Evolutionary conservation across 2,113 vertebrate species (phyloP).

Genomic region (Plotosus lineatus): DNA sequence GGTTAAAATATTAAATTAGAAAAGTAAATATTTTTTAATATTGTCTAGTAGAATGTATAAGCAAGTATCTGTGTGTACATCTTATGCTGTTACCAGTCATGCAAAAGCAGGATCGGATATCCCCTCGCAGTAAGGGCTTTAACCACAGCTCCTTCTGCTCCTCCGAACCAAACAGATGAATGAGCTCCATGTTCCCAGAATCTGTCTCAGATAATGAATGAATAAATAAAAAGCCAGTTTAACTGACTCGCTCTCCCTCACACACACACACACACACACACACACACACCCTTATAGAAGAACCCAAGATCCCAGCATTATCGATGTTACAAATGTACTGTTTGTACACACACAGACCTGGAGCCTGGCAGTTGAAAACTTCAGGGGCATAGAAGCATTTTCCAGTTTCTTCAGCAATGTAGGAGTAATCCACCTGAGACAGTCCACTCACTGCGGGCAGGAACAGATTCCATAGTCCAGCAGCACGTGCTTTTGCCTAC

Average conservation of each 20-base stretch:
- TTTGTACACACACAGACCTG: slow-evolving; percentile 66
- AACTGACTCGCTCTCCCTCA: background rate
- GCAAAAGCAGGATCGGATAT: slow-evolving; percentile 90
- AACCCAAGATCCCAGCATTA: background rate
- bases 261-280: background rate
- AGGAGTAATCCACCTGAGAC: slow-evolving; percentile 87
- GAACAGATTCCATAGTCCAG: slow-evolving; percentile 93
- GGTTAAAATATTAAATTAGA: too few species aligned
- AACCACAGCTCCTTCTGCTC: slow-evolving; percentile 89
- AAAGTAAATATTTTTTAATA: too few species aligned
- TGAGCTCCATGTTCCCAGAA: slow-evolving; percentile 92
- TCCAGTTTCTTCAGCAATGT: slow-evolving; percentile 90
- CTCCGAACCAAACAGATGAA: slow-evolving; percentile 87
- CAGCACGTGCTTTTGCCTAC: slow-evolving; percentile 82
- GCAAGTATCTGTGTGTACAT: background rate
- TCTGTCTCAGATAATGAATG: slow-evolving; percentile 70
- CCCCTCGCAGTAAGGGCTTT: slow-evolving; percentile 85
- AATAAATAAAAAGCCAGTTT: background rate
- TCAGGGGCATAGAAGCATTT: slow-evolving; percentile 83
- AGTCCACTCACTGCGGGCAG: slow-evolving; percentile 84
- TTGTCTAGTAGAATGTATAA: background rate
- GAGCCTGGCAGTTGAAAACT: slow-evolving; percentile 93
- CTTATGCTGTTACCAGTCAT: slow-evolving; percentile 84
- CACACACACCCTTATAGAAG: background rate
- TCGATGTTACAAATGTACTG: too few species aligned